Evolutionary conservation across 2,113 vertebrate species (phyloP), one percentile per base, ranked within the genome.

Genomic region (Corythornis madagascariensis): DNA sequence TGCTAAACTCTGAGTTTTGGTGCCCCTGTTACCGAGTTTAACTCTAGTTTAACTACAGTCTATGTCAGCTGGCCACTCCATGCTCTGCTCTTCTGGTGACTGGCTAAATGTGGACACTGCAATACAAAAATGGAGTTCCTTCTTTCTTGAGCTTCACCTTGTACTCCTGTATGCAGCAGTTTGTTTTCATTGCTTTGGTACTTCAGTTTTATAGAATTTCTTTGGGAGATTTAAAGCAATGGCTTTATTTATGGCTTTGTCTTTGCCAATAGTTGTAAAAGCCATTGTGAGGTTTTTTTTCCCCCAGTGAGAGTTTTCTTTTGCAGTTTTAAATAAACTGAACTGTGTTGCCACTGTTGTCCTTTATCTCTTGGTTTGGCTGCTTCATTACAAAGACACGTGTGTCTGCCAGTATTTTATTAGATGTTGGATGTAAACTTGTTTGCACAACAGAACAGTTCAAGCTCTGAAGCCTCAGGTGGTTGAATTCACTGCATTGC

Each of bases 321-420:
- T 83, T 71, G 43, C n/a, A 40, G 28, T 72, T 93, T 89, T 56
- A 86, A 94, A 85, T 82, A 85, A 72, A 87, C 8, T 11, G 29
- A 91, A 67, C n/a, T 57, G 4, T 16, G 9, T 42, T 89, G 50
- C 17, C 14, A 28, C 61, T 60, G 77, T 5, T 21, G 65, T 57
- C 21, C 53, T 18, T 20, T 55, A 17, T 64, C 31, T 21, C 8
- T 1, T 75, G 21, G 48, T 78, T 40, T 79, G 16, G 24, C 35
- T 75, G 10, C 3, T 67, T 67, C 45, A 0, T 55, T 9, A 7
- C 5, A 40, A 52, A 28, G 19, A 28, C 1, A 11, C 5, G 31
- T 18, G 10, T 13, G 5, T 31, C 29, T 69, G 35, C 31, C 53
- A 42, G 1, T 14, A 92, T 38, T 42, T 43, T 28, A 25, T 13